Percentiles rank a stretch among this genome's conserved stretches.
These are phyloP conservation scores for Theonella swinhoei DNA, from an alignment of 37 sponge, comb jelly and placozoan species.

Conservation along the genomic window DNA sequence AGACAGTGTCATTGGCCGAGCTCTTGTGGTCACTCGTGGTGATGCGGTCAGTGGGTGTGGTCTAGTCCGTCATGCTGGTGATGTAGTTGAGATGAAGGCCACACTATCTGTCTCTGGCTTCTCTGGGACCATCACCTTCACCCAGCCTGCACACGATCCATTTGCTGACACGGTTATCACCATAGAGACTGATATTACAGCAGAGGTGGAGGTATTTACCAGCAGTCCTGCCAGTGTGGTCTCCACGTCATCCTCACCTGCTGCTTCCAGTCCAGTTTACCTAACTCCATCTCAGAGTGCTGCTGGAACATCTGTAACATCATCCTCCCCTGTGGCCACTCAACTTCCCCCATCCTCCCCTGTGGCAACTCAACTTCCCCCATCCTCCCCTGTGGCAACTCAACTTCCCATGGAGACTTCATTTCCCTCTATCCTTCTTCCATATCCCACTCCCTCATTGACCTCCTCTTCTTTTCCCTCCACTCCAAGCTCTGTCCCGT, in stretches of 20 bases:
- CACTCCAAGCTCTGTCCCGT: background rate
- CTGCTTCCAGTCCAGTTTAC: background rate
- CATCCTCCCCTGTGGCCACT: background rate
- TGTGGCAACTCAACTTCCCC: background rate
- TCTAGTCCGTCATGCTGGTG: conserved; percentile 26
- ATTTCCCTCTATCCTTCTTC: background rate
- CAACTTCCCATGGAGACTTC: background rate
- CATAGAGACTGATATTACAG: background rate
- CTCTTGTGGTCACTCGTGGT: conserved; percentile 57
- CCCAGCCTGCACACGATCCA: conserved; percentile 70
- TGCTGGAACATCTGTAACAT: background rate
- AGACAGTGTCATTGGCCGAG: conserved; percentile 72
- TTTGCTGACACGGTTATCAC: conserved; percentile 58
- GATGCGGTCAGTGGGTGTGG: conserved; percentile 49
- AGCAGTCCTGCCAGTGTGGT: no score
- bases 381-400: background rate
- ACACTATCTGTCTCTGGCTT: conserved; percentile 18
- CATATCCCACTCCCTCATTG: background rate
- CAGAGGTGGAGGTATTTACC: background rate
- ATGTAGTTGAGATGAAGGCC: conserved; percentile 1
- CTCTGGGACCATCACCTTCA: conserved; percentile 37
- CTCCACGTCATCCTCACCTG: no score
- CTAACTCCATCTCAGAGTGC: background rate
- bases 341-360: background rate
- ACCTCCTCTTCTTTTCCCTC: background rate